Conservation (phyloP, 2,113 vertebrate species). For the Lophotis ruficrista region DNA sequence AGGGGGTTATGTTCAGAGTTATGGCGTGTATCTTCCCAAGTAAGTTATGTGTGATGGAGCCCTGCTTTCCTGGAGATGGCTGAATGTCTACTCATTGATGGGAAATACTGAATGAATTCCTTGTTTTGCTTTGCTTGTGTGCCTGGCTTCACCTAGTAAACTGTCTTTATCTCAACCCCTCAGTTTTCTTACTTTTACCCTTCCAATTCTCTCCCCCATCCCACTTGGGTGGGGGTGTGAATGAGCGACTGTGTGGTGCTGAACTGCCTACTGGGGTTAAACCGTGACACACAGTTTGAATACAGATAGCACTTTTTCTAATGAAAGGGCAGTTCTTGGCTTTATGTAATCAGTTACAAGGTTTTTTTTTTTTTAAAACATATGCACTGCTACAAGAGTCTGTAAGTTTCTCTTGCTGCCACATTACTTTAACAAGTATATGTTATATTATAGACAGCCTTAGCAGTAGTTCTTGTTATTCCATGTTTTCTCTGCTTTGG, state of each 20-base stretch:
- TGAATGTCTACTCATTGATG: fast-evolving
- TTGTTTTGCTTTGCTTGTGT: background rate
- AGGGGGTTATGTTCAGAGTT: fast-evolving
- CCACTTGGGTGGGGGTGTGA: too few relatives aligned
- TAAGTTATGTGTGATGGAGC: fast-evolving
- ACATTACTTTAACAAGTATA: background rate
- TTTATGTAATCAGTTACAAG: background rate
- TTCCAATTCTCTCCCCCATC: background rate
- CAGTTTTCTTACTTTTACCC: background rate
- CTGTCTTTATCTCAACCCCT: background rate
- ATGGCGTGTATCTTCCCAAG: background rate
- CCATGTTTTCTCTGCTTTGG: background rate
- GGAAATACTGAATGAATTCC: background rate
- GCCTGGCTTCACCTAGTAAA: fast-evolving
- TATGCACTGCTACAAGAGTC: background rate
- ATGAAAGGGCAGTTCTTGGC: background rate
- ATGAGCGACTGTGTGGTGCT: fast-evolving
- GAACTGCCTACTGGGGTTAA: background rate
- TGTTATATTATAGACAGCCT: background rate
- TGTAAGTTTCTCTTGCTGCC: background rate
- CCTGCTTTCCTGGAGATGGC: background rate
- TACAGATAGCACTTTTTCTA: background rate
- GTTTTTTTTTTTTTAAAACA: background rate
- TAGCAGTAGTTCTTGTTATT: background rate
- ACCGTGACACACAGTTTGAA: background rate